Conservation (phyloP, 2,888 invertebrate genomes). For the Zeuzera pyrina region DNA sequence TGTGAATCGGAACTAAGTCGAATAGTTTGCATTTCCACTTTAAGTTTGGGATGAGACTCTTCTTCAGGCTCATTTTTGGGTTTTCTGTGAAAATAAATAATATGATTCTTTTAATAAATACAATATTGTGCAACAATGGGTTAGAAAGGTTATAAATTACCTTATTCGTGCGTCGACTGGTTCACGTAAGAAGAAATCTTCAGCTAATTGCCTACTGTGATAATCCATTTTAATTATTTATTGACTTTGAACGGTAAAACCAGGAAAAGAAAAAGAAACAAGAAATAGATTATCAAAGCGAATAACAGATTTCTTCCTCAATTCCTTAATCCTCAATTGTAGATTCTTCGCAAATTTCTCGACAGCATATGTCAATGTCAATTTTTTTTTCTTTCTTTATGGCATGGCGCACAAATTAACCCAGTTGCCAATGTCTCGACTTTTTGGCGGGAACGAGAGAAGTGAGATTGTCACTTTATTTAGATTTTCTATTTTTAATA, state of each 20-base stretch:
- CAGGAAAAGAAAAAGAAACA: not conserved
- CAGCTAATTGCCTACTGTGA: conserved; percentile 69
- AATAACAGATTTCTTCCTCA: no score
- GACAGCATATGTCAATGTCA: no score
- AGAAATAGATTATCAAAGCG: not conserved
- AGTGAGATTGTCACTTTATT: no score
- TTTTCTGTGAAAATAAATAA: conserved; percentile 33
- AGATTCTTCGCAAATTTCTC: no score
- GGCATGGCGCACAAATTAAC: no score
- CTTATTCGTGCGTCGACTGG: conserved; percentile 75
- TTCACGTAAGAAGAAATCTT: conserved; percentile 77
- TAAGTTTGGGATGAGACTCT: conserved; percentile 69
- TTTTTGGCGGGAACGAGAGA: no score
- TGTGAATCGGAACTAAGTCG: conserved; percentile 79
- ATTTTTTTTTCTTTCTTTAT: no score
- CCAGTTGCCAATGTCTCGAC: no score
- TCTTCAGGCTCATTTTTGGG: conserved; percentile 56
- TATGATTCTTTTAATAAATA: not conserved
- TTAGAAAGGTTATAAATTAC: conserved; percentile 32
- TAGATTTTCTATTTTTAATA: no score
- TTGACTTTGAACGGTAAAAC: not conserved
- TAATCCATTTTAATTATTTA: conserved; percentile 61
- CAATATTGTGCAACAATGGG: not conserved
- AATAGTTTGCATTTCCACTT: conserved; percentile 83
- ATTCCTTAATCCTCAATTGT: no score